Evolutionary conservation across 1,140 invertebrate genomes (phyloP).

Genomic region (Colletes gigas): DNA sequence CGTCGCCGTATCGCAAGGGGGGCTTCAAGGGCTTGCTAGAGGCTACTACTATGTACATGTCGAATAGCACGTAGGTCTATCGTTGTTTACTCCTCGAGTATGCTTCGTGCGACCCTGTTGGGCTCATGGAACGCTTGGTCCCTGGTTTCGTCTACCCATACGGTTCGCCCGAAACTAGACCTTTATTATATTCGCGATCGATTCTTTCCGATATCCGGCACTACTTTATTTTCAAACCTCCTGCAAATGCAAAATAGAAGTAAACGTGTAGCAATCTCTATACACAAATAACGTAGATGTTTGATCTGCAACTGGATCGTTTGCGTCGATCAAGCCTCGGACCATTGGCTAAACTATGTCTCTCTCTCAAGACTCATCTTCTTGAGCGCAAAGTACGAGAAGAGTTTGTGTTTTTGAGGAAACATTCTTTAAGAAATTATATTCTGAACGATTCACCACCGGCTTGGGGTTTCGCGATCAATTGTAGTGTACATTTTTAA

Average conservation of each 20-base stretch:
- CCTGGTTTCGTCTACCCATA: not conserved
- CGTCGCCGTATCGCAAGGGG: slow-evolving; percentile 64
- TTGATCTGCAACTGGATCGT: not conserved
- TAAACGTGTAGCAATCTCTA: too few species aligned
- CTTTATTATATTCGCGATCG: too few species aligned
- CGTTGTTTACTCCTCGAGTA: slow-evolving; percentile 67
- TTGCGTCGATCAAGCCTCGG: not conserved
- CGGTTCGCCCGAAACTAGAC: not conserved
- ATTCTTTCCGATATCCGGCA: too few species aligned
- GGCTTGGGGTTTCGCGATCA: too few species aligned
- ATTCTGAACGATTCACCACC: too few species aligned
- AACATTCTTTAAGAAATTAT: too few species aligned
- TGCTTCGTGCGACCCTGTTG: slow-evolving; percentile 34
- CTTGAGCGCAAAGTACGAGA: not conserved
- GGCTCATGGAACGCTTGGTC: slow-evolving; percentile 1
- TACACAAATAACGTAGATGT: too few species aligned
- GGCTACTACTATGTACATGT: slow-evolving; percentile 73
- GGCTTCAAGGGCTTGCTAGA: slow-evolving; percentile 72
- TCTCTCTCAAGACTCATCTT: not conserved
- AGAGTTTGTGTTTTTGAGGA: not conserved
- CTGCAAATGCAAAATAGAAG: too few species aligned
- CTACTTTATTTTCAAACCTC: too few species aligned
- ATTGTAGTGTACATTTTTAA: not conserved
- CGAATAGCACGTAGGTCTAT: slow-evolving; percentile 74
- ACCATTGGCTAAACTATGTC: not conserved